Evolutionary conservation across 2,888 invertebrate genomes (phyloP).

Genomic region (Drosophila infuscata): DNA sequence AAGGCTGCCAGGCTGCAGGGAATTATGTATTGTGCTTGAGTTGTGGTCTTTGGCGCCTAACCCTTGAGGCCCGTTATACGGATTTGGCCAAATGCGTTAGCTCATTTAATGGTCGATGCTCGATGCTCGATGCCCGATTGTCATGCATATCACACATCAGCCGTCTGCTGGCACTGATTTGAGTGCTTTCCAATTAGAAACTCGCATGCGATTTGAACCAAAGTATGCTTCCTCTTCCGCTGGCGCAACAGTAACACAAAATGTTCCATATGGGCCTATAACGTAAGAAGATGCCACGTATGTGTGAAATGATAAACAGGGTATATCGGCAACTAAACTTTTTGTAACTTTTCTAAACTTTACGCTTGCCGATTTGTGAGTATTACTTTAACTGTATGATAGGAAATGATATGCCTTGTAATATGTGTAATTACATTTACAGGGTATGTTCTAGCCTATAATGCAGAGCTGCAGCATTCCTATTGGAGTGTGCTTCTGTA

Average conservation of each 20-base stretch:
- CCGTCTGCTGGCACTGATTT: constrained; percentile 64
- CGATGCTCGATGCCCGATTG: constrained; percentile 36
- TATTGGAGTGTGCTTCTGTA: constrained; percentile 36
- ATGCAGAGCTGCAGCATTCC: constrained; percentile 6
- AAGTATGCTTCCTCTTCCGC: constrained; percentile 6
- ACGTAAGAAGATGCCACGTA: constrained; percentile 13
- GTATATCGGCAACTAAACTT: background rate
- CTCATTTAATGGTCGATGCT: constrained; percentile 5
- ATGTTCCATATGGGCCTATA: constrained; percentile 34
- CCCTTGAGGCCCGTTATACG: constrained; percentile 35
- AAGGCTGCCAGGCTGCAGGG: constrained; percentile 6
- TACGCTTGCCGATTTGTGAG: background rate
- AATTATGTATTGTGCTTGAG: background rate
- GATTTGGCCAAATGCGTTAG: constrained; percentile 18
- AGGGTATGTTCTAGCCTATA: constrained; percentile 12
- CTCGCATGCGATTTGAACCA: constrained; percentile 58
- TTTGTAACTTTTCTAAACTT: background rate
- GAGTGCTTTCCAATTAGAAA: constrained; percentile 72
- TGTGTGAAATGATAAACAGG: background rate
- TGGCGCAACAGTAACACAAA: constrained; percentile 23
- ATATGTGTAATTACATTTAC: background rate
- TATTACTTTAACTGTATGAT: background rate
- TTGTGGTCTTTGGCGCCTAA: constrained; percentile 33
- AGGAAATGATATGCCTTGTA: background rate
- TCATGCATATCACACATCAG: constrained; percentile 53